Evolutionary conservation across 2,797 vertebrate species (phyloP).

Genomic region (Phataginus tricuspis): DNA sequence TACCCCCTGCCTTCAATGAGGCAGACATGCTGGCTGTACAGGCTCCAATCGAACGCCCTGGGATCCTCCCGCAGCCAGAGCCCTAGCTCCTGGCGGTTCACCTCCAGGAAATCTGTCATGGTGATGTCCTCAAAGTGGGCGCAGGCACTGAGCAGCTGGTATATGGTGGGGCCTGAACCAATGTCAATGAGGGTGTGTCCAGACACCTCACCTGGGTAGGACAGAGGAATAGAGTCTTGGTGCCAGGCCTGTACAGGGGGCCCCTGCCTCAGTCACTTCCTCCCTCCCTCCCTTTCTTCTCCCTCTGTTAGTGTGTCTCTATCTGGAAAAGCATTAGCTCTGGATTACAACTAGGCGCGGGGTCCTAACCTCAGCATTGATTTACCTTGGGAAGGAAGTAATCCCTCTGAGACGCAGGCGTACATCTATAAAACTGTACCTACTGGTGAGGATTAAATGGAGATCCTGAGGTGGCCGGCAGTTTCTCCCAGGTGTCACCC

Average conservation of each 20-base stretch:
- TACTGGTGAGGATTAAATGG: neutral
- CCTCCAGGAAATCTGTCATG: constrained; percentile 95
- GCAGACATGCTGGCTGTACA: constrained; percentile 93
- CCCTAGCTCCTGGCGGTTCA: constrained; percentile 92
- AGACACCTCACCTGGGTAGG: constrained; percentile 88
- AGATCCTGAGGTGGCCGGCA: neutral
- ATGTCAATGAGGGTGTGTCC: constrained; percentile 93
- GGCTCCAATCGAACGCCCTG: constrained; percentile 91
- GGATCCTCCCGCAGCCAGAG: constrained; percentile 90
- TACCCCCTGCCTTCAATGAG: constrained; percentile 93
- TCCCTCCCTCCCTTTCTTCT: neutral
- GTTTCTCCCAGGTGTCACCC: neutral
- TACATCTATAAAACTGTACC: neutral
- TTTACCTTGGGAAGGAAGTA: neutral
- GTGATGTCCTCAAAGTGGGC: constrained; percentile 93
- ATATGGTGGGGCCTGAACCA: constrained; percentile 95
- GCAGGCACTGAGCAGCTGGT: constrained; percentile 96
- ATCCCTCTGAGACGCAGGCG: neutral
- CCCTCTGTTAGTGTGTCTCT: neutral
- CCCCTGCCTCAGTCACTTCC: neutral
- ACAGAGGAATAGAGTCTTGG: neutral
- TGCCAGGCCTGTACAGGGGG: neutral
- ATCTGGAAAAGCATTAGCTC: neutral
- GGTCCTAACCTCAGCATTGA: neutral
- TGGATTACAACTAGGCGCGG: neutral